phyloP scores from a whole-genome alignment of 2,797 vertebrate species.

The Dicrostonyx torquatus region DNA sequence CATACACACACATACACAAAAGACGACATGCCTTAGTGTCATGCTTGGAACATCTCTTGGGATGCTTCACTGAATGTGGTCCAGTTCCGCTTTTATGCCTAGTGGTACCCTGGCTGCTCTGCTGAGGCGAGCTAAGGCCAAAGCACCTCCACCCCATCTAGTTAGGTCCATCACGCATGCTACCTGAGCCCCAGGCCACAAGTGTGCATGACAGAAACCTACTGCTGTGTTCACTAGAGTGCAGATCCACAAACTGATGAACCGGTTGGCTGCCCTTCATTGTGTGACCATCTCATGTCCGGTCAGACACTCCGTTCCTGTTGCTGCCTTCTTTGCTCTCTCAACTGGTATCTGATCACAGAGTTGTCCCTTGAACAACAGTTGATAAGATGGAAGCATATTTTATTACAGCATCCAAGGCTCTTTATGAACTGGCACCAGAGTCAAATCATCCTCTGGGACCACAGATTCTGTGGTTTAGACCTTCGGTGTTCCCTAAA shows the following conservation, averaged over 20 bases:
- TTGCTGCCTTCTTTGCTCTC: not conserved
- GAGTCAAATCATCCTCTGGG: not conserved
- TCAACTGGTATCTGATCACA: not conserved
- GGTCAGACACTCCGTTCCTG: not conserved
- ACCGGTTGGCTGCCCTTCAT: not conserved
- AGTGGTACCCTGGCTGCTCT: not conserved
- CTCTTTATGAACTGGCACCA: not conserved
- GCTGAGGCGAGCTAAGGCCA: not conserved
- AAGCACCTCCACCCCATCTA: not conserved
- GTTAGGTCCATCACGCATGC: not conserved
- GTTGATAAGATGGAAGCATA: not conserved
- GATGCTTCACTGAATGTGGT: not conserved
- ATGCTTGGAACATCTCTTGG: not conserved
- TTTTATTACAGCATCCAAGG: not conserved
- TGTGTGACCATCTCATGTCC: not conserved
- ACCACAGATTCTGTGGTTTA: not conserved
- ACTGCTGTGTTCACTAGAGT: not conserved
- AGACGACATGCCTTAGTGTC: not conserved
- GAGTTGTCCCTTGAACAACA: not conserved
- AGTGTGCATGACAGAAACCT: not conserved
- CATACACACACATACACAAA: not conserved
- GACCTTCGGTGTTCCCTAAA: not conserved
- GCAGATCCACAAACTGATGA: not conserved
- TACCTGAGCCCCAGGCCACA: not conserved
- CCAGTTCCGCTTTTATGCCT: not conserved